Evolutionary conservation across 1,140 invertebrate species (phyloP).

Genomic region (Globodera ellingtonae): DNA sequence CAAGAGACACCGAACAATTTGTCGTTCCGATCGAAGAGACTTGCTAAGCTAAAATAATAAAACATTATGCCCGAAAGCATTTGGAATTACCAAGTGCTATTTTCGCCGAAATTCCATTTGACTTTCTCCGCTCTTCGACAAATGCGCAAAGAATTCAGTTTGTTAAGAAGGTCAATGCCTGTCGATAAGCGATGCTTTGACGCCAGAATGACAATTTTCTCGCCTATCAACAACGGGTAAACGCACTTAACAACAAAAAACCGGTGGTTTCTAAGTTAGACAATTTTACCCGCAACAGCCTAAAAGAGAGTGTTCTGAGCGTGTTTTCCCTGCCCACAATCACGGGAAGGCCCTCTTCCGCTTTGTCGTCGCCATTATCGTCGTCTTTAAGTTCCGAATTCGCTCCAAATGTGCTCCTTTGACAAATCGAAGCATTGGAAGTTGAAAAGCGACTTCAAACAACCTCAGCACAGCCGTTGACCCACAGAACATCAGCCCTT

Average conservation of each 20-base stretch:
- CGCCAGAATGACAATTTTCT: conserved; percentile 48
- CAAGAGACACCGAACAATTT: conserved; percentile 42
- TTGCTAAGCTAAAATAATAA: conserved; percentile 16
- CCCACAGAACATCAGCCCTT: conserved; percentile 40
- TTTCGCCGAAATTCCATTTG: conserved; percentile 27
- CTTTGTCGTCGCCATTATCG: conserved; percentile 28
- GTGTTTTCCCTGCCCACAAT: conserved; percentile 26
- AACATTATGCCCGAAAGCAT: neutral
- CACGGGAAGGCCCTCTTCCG: neutral
- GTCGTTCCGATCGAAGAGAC: conserved; percentile 16
- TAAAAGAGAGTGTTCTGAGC: conserved; percentile 19
- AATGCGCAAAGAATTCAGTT: conserved; percentile 45
- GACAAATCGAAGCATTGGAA: neutral
- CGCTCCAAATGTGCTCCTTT: conserved; percentile 36
- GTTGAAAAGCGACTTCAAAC: neutral
- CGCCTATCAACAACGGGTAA: conserved; percentile 48
- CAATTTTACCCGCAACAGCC: conserved; percentile 18
- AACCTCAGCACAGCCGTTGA: conserved; percentile 31
- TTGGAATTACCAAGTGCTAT: neutral
- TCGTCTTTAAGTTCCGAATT: conserved; percentile 36
- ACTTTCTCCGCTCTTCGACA: conserved; percentile 32
- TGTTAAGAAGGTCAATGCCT: conserved; percentile 47
- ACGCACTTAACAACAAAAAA: conserved; percentile 45
- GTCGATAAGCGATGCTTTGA: conserved; percentile 46
- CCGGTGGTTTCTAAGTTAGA: neutral